Evolutionary conservation across 2,797 vertebrate genomes (phyloP), one percentile per base, ranked within the genome.

Genomic region (Fundulus diaphanus): DNA sequence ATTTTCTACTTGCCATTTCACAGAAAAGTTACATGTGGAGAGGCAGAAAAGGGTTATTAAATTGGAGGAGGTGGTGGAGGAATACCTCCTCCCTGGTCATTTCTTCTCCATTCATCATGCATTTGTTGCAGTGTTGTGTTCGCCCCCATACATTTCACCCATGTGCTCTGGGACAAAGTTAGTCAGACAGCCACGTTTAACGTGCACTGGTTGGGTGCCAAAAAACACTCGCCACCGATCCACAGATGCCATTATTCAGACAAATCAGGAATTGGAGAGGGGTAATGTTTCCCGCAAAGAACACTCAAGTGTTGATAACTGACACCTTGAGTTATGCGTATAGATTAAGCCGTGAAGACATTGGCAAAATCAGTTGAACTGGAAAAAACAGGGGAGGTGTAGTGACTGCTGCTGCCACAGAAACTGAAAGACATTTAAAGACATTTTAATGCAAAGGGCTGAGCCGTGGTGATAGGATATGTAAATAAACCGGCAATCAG

Each of bases 321-420:
- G 88, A 91, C 87, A 89, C 91, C 84, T 85, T 81, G 81, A 91
- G 83, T 90, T 87, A 86, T 89, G 89, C 85, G 89, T 90, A 92
- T 93, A 90, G 92, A 94, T 94, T 81, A 85, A 68, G 76, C 88
- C 79, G 84, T 49, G 69, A 46, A 85, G 87, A 84, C 88, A 90
- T 91, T 80, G 89, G 77, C 54, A 37, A 86, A 92, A 90, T 90
- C 92, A 78, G 86, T 86, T 85, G 84, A 90, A 92, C 90, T 85
- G 90, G 87, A 90, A 80, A 86, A 86, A 80, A 86, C 85, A 52
- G 66, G 61, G 73, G 84, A 82, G 70, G 76, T 68, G 75, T 70
- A 68, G 70, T 52, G 73, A 82, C 69, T 22, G 51, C 65, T 16
- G 70, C 57, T 16, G 52, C 79, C 68, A 76, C 66, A 48, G 79